phyloP scores from a whole-genome alignment of 2,797 vertebrate genomes.

The Parotocinclus haroldoi region DNA sequence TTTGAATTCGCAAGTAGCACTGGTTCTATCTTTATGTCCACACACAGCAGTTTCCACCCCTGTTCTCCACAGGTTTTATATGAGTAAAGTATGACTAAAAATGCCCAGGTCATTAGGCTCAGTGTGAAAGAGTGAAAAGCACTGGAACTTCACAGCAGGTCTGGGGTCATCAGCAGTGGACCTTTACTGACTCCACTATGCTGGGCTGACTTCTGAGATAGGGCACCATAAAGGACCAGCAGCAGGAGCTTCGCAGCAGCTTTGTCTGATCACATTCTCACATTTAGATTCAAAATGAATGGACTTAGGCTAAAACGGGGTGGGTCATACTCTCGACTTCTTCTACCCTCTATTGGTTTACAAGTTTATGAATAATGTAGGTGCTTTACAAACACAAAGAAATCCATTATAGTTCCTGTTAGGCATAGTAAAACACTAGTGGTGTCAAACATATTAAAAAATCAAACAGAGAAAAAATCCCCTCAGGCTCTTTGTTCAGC shows the following conservation, averaged over 20 bases:
- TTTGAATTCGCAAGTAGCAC: conserved; percentile 49
- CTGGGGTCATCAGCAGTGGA: conserved; percentile 65
- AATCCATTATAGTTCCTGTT: conserved; percentile 90
- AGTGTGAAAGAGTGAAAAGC: conserved; percentile 66
- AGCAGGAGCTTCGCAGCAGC: conserved; percentile 25
- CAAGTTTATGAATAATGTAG: conserved; percentile 93
- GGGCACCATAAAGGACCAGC: conserved; percentile 34
- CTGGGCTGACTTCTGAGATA: conserved; percentile 15
- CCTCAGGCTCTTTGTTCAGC: conserved; percentile 89
- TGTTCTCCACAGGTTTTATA: conserved; percentile 60
- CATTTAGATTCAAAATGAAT: conserved; percentile 26
- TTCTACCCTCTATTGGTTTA: conserved; percentile 57
- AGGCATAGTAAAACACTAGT: conserved; percentile 96
- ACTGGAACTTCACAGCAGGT: conserved; percentile 59
- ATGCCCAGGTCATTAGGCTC: conserved; percentile 87
- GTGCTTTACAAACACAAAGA: conserved; percentile 74
- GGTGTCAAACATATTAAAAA: conserved; percentile 88
- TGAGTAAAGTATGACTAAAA: conserved; percentile 69
- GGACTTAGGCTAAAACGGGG: too few species aligned
- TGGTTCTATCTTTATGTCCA: conserved; percentile 52
- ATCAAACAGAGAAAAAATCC: conserved; percentile 82
- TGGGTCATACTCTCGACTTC: conserved; percentile 62
- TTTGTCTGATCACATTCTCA: conserved; percentile 22
- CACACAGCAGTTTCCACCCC: conserved; percentile 48
- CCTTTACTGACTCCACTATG: conserved; percentile 54